Percentiles rank a stretch among this genome's conserved stretches.
These are phyloP conservation scores for Horisme vitalbata DNA, from an alignment of 2,888 invertebrate genomes.

Conservation along the genomic window DNA sequence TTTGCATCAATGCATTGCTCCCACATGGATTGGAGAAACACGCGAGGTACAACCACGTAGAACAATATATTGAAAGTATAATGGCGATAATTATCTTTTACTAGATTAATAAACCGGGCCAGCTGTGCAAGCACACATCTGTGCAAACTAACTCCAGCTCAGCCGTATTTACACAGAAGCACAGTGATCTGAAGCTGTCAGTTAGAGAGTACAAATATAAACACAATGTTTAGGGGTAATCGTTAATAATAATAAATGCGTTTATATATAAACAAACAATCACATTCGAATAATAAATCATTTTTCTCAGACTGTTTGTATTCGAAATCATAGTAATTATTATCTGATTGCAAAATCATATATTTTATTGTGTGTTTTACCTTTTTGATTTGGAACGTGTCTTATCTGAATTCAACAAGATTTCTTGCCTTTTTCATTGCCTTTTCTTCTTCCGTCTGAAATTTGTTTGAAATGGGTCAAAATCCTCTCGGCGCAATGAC, in stretches of 20 bases:
- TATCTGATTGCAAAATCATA: too few species aligned
- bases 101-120: constrained; percentile 24
- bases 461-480: background rate
- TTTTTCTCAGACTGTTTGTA: too few species aligned
- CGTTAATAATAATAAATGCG: too few species aligned
- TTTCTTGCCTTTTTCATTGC: too few species aligned
- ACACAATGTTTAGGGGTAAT: too few species aligned
- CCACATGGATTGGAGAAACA: constrained; percentile 27
- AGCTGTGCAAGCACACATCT: constrained; percentile 4
- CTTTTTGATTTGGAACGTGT: too few species aligned
- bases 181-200: background rate
- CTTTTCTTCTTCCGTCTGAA: background rate
- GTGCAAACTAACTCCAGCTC: constrained; percentile 4
- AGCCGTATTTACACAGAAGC: background rate
- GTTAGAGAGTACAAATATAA: background rate
- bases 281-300: too few species aligned
- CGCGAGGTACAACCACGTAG: constrained; percentile 11
- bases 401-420: too few species aligned
- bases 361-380: too few species aligned
- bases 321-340: too few species aligned
- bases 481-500: background rate
- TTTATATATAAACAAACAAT: too few species aligned
- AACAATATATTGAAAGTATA: constrained; percentile 9
- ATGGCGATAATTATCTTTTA: constrained; percentile 14
- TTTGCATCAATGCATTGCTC: background rate